Evolutionary conservation across 2,113 vertebrate genomes (phyloP), one percentile per base, ranked within the genome.

Genomic region (Gobiocypris rarus): DNA sequence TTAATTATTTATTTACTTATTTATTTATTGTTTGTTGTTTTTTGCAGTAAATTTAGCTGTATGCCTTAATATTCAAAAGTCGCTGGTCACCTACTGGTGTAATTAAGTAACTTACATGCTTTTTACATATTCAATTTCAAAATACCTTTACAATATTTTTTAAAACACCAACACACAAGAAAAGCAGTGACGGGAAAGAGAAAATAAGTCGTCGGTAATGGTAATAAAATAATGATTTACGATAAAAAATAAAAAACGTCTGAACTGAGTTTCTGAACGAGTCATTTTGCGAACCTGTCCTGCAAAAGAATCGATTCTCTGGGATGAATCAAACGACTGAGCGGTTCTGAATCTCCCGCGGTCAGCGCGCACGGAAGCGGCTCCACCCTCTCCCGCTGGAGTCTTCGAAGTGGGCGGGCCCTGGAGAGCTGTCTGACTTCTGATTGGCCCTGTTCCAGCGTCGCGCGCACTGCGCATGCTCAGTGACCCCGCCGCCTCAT

Each of bases 391-490:
- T 93, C 71, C 93, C 91, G 92, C 93, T 92, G 92, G 86, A 26
- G 88, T 86, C 43, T 74, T 89, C 74, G 73, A 73, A n/a, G 77
- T 89, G 89, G 93, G 93, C 92, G 93, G 90, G 71, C 26, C 83
- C 38, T 22, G 14, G 45, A n/a, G 81, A 34, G 58, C 48, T 87
- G 78, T 86, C 19, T 6, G 3, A 81, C 80, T 19, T 85, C 74
- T 58, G 9, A 94, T 94, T 95, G 93, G 94, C 0, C 82, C 73
- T 63, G 77, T 80, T 92, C 91, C 91, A 91, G 92, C 90, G 91
- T 88, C 89, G 82, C 86, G 84, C 90, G 79, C 85, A 86, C 83
- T 86, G 84, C 88, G 90, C 93, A 91, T 92, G 92, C 91, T 85
- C 93, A 88, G 89, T 91, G 86, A 87, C 86, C 84, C 48, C 15